A percentile compares a stretch with the other conserved stretches of the same genome.
These are phyloP conservation scores for Sipha flava DNA, from an alignment of 1,140 invertebrate species.

Conservation along the genomic window DNA sequence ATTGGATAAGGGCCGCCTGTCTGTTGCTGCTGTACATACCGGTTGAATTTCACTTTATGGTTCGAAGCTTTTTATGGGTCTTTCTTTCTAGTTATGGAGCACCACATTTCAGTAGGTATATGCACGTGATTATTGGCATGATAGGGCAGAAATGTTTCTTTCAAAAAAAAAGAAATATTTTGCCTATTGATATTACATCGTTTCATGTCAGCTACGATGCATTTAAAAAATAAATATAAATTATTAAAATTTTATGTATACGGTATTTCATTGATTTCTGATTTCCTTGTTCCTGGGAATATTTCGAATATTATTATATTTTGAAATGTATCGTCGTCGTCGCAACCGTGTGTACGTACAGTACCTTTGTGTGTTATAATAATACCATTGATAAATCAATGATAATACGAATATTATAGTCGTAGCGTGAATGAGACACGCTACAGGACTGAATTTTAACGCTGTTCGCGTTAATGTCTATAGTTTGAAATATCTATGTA, in stretches of 20 bases:
- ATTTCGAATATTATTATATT: neutral
- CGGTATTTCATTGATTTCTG: too few relatives aligned
- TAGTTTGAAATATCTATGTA: neutral
- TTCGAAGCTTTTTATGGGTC: neutral
- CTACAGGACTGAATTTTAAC: neutral
- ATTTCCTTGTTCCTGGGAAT: too few relatives aligned
- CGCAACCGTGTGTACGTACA: neutral
- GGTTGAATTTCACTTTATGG: neutral
- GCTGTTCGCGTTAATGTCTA: neutral
- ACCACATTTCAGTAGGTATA: too few relatives aligned
- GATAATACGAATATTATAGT: neutral
- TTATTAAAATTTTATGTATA: neutral
- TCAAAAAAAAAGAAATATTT: neutral
- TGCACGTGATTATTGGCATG: neutral
- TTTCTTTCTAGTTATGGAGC: neutral
- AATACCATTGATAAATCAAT: too few relatives aligned
- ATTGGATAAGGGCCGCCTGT: neutral
- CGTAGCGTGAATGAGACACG: neutral
- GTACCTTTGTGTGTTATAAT: neutral
- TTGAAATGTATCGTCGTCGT: neutral
- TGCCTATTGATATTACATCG: neutral
- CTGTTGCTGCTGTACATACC: neutral
- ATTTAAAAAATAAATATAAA: neutral
- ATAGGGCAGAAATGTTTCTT: neutral
- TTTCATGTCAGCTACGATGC: neutral